Evolutionary conservation across 1,140 invertebrate species (phyloP).

Genomic region (Drosophila yakuba): DNA sequence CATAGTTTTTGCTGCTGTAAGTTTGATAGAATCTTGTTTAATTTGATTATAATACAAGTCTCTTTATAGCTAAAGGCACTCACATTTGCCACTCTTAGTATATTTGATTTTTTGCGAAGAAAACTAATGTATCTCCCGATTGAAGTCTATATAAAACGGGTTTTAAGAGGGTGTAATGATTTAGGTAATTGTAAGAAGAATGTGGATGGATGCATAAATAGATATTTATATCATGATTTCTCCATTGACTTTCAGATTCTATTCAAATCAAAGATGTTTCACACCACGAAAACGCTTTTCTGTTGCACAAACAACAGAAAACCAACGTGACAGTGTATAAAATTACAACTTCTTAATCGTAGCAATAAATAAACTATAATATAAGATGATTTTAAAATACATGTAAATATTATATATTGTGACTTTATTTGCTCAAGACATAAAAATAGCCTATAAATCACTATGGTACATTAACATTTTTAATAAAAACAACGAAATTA

Average conservation of each 20-base stretch:
- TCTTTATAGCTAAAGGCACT: conserved; percentile 52
- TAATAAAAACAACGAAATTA: too few species aligned
- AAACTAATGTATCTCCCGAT: conserved; percentile 85
- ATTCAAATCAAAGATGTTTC: conserved; percentile 48
- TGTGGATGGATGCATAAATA: not conserved
- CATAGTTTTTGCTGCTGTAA: conserved; percentile 78
- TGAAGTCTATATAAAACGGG: conserved; percentile 77
- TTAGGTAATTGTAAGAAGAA: conserved; percentile 36
- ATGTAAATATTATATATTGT: not conserved
- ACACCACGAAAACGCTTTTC: conserved; percentile 17
- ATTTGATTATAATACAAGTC: not conserved
- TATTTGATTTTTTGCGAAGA: conserved; percentile 60
- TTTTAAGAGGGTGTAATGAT: conserved; percentile 50
- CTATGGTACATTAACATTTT: too few species aligned
- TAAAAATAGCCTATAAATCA: too few species aligned
- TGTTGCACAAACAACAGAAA: conserved; percentile 33
- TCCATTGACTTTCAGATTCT: conserved; percentile 37
- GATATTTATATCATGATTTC: not conserved
- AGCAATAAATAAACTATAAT: not conserved
- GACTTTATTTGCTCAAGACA: too few species aligned
- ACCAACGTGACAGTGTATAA: conserved; percentile 52
- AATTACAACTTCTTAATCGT: conserved; percentile 28
- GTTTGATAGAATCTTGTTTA: conserved; percentile 9
- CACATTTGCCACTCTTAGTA: conserved; percentile 49
- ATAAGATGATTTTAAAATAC: not conserved